Conservation (phyloP, 2,797 vertebrate genomes). For the Ceyx erithaca region DNA sequence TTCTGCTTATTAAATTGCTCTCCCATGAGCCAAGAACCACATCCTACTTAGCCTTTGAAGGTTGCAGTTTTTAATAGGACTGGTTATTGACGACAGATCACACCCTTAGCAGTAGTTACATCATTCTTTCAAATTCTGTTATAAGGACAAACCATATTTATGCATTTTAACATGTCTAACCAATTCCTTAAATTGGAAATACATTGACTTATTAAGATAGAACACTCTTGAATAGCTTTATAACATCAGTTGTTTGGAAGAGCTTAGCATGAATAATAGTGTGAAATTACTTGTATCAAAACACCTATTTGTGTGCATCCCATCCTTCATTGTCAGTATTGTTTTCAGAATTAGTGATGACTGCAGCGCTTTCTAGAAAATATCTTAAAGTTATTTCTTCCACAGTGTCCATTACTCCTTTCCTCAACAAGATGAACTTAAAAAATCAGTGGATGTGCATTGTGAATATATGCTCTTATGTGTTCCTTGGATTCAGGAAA, state of each 20-base stretch:
- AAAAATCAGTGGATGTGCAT: neutral
- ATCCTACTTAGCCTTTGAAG: slow-evolving; percentile 38
- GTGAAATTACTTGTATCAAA: neutral
- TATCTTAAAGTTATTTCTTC: neutral
- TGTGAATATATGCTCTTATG: rapidly evolving
- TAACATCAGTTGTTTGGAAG: neutral
- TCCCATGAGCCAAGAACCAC: slow-evolving; percentile 4
- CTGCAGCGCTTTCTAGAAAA: neutral
- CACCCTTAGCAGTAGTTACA: neutral
- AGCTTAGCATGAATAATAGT: neutral
- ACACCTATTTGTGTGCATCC: neutral
- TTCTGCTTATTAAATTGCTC: slow-evolving; percentile 32
- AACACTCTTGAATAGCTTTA: neutral
- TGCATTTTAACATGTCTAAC: neutral
- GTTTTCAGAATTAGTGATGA: neutral
- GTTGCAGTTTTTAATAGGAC: neutral
- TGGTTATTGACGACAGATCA: neutral
- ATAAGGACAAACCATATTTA: neutral
- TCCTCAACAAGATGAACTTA: neutral
- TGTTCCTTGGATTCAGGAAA: neutral
- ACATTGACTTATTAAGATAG: neutral
- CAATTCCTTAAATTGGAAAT: neutral
- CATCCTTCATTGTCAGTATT: neutral
- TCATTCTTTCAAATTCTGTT: neutral
- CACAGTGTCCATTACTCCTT: neutral